phyloP scores from a whole-genome alignment of 2,797 vertebrate genomes.

The Alcedo atthis region DNA sequence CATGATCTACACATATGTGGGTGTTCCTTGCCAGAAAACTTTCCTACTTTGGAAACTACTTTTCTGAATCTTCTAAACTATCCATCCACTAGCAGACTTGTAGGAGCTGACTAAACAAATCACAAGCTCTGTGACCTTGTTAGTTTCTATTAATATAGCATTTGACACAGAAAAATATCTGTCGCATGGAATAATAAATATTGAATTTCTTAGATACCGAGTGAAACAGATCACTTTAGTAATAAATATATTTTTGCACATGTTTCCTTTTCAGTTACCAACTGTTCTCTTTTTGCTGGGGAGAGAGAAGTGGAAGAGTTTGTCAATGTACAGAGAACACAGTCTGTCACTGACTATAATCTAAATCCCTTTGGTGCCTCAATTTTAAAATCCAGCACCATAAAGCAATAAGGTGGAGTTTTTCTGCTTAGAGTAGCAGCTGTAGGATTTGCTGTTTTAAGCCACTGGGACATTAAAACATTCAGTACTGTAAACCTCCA shows the following conservation, averaged over 20 bases:
- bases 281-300: neutral
- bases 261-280: constrained; percentile 40
- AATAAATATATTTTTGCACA: constrained; percentile 36
- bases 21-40: neutral
- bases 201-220: neutral
- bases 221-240: constrained; percentile 10
- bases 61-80: neutral
- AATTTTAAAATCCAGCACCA: constrained; percentile 45
- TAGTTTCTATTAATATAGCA: neutral
- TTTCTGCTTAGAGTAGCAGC: constrained; percentile 60
- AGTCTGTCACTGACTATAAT: constrained; percentile 42
- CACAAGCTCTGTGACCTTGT: neutral
- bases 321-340: neutral
- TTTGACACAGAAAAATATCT: neutral
- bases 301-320: neutral
- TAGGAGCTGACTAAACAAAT: neutral
- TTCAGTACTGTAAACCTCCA: constrained; percentile 20
- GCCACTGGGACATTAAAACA: constrained; percentile 45
- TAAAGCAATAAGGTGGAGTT: constrained; percentile 36
- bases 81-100: neutral
- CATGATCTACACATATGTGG: neutral
- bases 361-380: constrained; percentile 43
- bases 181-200: neutral
- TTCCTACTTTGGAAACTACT: neutral
- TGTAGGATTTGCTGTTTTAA: constrained; percentile 56